A percentile compares a stretch with the other conserved stretches of the same genome.
phyloP scores from a whole-genome alignment of 2,888 invertebrate genomes.

The Ptilodon capucinus region DNA sequence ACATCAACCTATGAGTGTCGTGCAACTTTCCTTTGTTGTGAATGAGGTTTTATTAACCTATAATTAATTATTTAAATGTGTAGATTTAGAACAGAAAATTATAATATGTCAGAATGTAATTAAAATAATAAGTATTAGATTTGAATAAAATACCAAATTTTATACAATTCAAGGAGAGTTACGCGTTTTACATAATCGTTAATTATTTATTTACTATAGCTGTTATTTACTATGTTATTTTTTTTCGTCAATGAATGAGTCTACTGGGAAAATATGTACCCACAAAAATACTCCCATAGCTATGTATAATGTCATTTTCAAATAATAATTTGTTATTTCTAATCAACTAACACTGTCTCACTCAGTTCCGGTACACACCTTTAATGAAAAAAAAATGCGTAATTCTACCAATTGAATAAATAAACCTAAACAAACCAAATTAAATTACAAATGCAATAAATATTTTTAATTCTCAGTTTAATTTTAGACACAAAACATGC shows the following conservation, averaged over 20 bases:
- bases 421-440: slow-evolving; percentile 32
- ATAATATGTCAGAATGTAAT: slow-evolving; percentile 46
- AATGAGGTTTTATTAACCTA: slow-evolving; percentile 68
- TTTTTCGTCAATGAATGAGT: too few relatives aligned
- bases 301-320: too few relatives aligned
- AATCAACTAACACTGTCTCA: too few relatives aligned
- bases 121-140: slow-evolving; percentile 47
- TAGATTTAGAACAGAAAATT: slow-evolving; percentile 59
- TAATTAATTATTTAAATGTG: slow-evolving; percentile 49
- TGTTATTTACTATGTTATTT: too few relatives aligned
- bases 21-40: slow-evolving; percentile 73
- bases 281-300: too few relatives aligned
- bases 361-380: not conserved
- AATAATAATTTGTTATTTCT: too few relatives aligned
- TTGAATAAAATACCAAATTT: slow-evolving; percentile 54
- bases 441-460: slow-evolving; percentile 44
- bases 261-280: too few relatives aligned
- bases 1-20: slow-evolving; percentile 52
- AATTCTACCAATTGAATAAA: slow-evolving; percentile 39
- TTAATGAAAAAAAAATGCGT: slow-evolving; percentile 50
- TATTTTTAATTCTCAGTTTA: too few relatives aligned
- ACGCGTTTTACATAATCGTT: slow-evolving; percentile 50
- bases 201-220: not conserved
- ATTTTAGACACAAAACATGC: too few relatives aligned
- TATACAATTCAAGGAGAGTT: slow-evolving; percentile 56